Evolutionary conservation across 2,888 invertebrate species (phyloP), one percentile per base, ranked within the genome.

Genomic region (Eueremaeus valkanovi): DNA sequence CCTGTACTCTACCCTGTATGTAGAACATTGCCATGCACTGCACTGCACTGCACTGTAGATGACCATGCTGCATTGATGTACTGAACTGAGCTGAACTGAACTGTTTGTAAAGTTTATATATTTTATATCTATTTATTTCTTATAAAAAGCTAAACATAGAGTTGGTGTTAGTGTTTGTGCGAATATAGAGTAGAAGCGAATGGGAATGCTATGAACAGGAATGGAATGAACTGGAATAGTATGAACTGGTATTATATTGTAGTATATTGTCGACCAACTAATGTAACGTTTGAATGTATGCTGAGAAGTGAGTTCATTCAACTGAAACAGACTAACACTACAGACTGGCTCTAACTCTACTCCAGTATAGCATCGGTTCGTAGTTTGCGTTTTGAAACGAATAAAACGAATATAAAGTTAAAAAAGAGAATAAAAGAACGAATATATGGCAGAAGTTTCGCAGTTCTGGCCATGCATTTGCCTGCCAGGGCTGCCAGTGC

Each of bases 281-380:
- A 51, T 51, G 51, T 21, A 24, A 16, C 45, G 18, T 18, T n/a
- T 45, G 45, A 16, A 45, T 45, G 45, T 16, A 55, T 55, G 27
- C 40, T 66, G 16, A 66, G 66, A 66, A 66, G 36, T 27, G 66
- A 66, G 66, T 66, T 66, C 66, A 66, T 66, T 66, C 66, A 66
- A 66, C 66, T 31, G 40, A 36, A 66, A 66, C 66, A 2, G 66
- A 66, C 66, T 66, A 36, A 66, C 58, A 9, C 49, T 49, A 49
- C 6, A 8, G 6, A 9, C 5, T 40, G 5, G 16, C 51, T 24
- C 51, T 24, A n/a, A 31, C 27, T 21, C 21, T 13, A 13, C 3
- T 9, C 11, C 40, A n/a, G 27, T 66, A 66, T 33, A 6, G 5
- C 2, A 66, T 36, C 3, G 3, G 40, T 66, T 66, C 63, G 6